A percentile compares a stretch with the other conserved stretches of the same genome.
These are phyloP conservation scores for Crotalus viridis DNA, from an alignment of 2,113 vertebrate species.

Conservation along the genomic window DNA sequence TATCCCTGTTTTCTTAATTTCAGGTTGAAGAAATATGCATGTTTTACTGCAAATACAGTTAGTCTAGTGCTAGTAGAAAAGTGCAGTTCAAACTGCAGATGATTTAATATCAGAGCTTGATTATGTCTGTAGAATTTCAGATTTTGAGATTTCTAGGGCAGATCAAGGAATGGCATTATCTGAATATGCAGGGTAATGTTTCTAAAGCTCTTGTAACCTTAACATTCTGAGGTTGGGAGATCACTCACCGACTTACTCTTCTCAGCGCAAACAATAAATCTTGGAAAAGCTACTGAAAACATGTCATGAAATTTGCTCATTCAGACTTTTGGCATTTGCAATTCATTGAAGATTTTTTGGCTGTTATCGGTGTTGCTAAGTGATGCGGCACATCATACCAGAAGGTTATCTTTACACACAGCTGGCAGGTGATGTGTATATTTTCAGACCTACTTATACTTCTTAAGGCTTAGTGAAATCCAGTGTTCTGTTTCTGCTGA, in stretches of 20 bases:
- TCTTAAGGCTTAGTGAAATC: background rate
- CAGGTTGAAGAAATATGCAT: background rate
- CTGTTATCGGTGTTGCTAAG: conserved; percentile 6
- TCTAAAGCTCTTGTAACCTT: background rate
- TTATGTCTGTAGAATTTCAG: background rate
- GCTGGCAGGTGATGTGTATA: background rate
- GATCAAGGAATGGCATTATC: conserved; percentile 4
- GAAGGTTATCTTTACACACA: background rate
- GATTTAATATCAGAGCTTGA: background rate
- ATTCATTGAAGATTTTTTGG: conserved; percentile 37
- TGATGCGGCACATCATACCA: background rate
- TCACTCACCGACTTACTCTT: conserved; percentile 30
- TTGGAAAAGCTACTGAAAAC: conserved; percentile 48
- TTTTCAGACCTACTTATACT: background rate
- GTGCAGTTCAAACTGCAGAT: background rate
- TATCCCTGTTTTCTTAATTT: background rate
- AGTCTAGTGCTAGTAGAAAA: background rate
- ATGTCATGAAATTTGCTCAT: conserved; percentile 1
- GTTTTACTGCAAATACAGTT: background rate
- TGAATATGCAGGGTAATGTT: background rate
- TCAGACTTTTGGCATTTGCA: conserved; percentile 6
- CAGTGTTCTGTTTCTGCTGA: background rate
- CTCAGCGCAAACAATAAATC: conserved; percentile 24
- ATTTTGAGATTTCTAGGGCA: background rate
- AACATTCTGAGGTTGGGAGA: conserved; percentile 20